These are phyloP conservation scores for Uloborus plumipes DNA, from an alignment of 2,888 invertebrate species.

Conservation along the genomic window DNA sequence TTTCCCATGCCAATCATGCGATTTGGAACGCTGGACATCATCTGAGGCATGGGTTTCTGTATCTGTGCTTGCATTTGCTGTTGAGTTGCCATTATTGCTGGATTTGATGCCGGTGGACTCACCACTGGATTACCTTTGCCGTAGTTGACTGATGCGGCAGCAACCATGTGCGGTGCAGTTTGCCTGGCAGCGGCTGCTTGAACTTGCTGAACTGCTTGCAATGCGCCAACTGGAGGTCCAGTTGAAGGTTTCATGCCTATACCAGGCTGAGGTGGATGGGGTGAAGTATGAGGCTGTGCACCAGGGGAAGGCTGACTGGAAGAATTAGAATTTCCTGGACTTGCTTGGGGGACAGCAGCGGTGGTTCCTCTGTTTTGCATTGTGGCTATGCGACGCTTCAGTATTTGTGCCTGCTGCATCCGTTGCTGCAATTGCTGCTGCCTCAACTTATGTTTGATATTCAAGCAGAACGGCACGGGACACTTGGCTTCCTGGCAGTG, in stretches of 20 bases:
- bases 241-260: constrained; percentile 77
- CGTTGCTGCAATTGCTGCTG: constrained; percentile 97
- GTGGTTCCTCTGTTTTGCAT: constrained; percentile 70
- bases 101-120: constrained; percentile 61
- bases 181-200: constrained; percentile 93
- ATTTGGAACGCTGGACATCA: constrained; percentile 51
- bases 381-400: constrained; percentile 77
- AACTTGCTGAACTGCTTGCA: constrained; percentile 74
- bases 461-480: constrained; percentile 98
- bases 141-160: constrained; percentile 73
- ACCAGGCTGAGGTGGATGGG: constrained; percentile 70
- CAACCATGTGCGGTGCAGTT: constrained; percentile 74
- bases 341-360: constrained; percentile 41
- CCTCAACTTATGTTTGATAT: constrained; percentile 96
- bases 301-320: constrained; percentile 74
- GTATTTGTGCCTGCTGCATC: constrained; percentile 93
- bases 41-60: constrained; percentile 67
- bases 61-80: constrained; percentile 69
- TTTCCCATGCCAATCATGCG: constrained; percentile 57
- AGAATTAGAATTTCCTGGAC: constrained; percentile 65
- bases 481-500: constrained; percentile 96
- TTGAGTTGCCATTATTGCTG: constrained; percentile 64
- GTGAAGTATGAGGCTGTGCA: constrained; percentile 65
- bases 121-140: constrained; percentile 79
- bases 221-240: constrained; percentile 77